Conservation (phyloP, 2,888 invertebrate genomes). For the Macaria notata region DNA sequence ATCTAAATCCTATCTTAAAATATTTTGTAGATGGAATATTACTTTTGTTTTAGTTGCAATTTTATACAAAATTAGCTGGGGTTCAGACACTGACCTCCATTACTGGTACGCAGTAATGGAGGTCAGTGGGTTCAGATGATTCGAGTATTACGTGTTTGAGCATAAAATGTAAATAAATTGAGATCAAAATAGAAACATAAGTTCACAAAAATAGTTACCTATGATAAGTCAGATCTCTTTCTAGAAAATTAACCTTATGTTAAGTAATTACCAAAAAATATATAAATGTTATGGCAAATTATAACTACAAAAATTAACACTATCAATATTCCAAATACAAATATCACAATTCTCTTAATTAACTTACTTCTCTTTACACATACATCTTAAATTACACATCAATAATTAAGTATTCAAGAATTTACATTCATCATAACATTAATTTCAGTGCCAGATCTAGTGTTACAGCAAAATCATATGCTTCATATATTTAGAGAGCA, state of each 20-base stretch:
- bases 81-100: too few species aligned
- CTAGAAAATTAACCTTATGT: slow-evolving; percentile 9
- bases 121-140: slow-evolving; percentile 18
- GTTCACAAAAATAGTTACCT: slow-evolving; percentile 13
- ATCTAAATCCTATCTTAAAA: slow-evolving; percentile 67
- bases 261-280: slow-evolving; percentile 10
- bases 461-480: slow-evolving; percentile 44
- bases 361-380: slow-evolving; percentile 73
- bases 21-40: slow-evolving; percentile 81
- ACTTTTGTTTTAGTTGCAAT: slow-evolving; percentile 44
- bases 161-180: slow-evolving; percentile 43
- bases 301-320: slow-evolving; percentile 39
- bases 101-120: too few species aligned
- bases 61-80: slow-evolving; percentile 27
- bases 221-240: slow-evolving; percentile 10
- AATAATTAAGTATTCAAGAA: slow-evolving; percentile 70
- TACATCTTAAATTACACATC: slow-evolving; percentile 72
- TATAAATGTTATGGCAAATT: slow-evolving; percentile 15
- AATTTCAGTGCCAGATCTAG: slow-evolving; percentile 57
- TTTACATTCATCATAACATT: slow-evolving; percentile 56
- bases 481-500: slow-evolving; percentile 50
- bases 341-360: slow-evolving; percentile 80
- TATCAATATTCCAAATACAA: slow-evolving; percentile 81
- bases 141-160: slow-evolving; percentile 39
- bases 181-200: slow-evolving; percentile 45